Percentiles rank a stretch among this genome's conserved stretches.
phyloP scores from a whole-genome alignment of 2,113 vertebrate species.

The Vidua chalybeata region DNA sequence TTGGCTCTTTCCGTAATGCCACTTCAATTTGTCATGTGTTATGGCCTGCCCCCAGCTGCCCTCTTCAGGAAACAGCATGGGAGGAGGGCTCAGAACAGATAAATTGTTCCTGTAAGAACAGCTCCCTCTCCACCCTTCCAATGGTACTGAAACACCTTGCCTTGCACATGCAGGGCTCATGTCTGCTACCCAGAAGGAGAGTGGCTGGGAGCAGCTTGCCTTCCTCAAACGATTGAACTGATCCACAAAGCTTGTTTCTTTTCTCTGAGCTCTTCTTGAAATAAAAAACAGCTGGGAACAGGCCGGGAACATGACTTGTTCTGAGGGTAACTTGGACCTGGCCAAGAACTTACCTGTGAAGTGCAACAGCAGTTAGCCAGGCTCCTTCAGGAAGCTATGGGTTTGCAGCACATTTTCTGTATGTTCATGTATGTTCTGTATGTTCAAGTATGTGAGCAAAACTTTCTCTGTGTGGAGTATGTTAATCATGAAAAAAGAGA shows the following conservation, averaged over 20 bases:
- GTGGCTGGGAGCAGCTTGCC: not conserved
- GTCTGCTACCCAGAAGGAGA: not conserved
- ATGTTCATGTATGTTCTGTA: not conserved
- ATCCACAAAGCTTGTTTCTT: not conserved
- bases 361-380: not conserved
- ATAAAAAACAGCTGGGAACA: conserved; percentile 1
- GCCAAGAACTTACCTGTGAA: not conserved
- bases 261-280: not conserved
- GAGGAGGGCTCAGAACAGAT: conserved; percentile 9
- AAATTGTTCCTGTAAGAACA: not conserved
- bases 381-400: not conserved
- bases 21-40: conserved; percentile 32
- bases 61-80: not conserved
- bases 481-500: not conserved
- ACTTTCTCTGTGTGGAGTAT: not conserved
- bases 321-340: not conserved
- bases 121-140: not conserved
- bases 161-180: not conserved
- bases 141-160: not conserved
- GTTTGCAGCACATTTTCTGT: not conserved
- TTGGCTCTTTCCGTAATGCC: conserved; percentile 24
- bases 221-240: not conserved
- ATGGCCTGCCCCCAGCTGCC: conserved; percentile 1
- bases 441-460: not conserved
- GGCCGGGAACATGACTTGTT: not conserved